Evolutionary conservation across 2,888 invertebrate genomes (phyloP).

Genomic region (Apamea crenata): DNA sequence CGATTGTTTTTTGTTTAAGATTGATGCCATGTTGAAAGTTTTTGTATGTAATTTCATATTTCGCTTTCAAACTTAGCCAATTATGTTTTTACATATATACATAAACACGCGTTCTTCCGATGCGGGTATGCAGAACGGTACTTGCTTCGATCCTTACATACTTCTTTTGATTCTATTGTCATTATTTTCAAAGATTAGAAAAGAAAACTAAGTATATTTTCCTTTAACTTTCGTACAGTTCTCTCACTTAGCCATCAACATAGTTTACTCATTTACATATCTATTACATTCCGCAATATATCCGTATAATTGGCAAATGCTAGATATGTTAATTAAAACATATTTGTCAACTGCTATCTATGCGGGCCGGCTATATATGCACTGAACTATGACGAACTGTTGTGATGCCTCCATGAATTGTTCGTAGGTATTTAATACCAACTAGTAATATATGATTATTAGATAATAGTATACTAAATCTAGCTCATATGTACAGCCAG

Average conservation of each 20-base stretch:
- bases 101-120: not conserved
- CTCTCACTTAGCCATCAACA: not conserved
- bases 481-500: not conserved
- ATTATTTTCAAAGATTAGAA: not conserved
- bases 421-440: not conserved
- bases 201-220: not conserved
- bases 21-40: not conserved
- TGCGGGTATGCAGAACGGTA: not conserved
- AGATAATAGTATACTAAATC: slow-evolving; percentile 1
- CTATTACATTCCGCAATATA: slow-evolving; percentile 17
- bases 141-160: not conserved
- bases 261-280: slow-evolving; percentile 14
- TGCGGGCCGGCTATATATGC: slow-evolving; percentile 18
- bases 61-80: not conserved
- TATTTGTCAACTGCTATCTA: slow-evolving; percentile 59
- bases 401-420: not conserved
- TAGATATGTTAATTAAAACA: slow-evolving; percentile 60
- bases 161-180: not conserved
- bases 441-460: slow-evolving; percentile 6
- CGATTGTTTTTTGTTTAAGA: not conserved
- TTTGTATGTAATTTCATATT: not conserved
- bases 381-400: slow-evolving; percentile 31
- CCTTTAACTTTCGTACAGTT: not conserved
- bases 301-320: slow-evolving; percentile 18
- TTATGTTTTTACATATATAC: no score